Conservation (phyloP, 1,140 invertebrate species). For the Solen grandis region DNA sequence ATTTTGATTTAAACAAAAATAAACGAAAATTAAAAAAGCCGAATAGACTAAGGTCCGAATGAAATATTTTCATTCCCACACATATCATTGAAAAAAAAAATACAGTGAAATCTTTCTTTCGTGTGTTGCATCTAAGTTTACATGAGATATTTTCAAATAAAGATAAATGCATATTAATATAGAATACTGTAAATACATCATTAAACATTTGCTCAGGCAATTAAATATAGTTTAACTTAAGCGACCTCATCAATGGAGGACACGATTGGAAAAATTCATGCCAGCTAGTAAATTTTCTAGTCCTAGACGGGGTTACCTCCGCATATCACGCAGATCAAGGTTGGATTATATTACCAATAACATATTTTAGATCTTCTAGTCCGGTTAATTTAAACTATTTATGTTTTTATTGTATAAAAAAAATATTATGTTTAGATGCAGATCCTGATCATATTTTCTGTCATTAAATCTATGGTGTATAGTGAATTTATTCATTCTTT, state of each 20-base stretch:
- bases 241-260: slow-evolving; percentile 45
- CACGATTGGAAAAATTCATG: slow-evolving; percentile 54
- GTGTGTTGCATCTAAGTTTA: neutral
- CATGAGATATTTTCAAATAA: slow-evolving; percentile 10
- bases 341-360: neutral
- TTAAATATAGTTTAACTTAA: slow-evolving; percentile 24
- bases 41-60: no score
- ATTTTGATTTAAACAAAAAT: no score
- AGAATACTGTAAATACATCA: neutral
- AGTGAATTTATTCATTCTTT: no score
- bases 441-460: neutral
- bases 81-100: no score
- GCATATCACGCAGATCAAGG: slow-evolving; percentile 55
- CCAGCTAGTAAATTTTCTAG: slow-evolving; percentile 48
- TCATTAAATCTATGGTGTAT: neutral
- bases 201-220: neutral
- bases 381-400: neutral
- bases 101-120: neutral
- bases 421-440: neutral
- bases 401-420: neutral
- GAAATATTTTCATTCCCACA: no score
- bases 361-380: neutral
- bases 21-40: no score
- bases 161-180: neutral
- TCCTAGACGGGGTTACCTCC: slow-evolving; percentile 40